A percentile compares a stretch with the other conserved stretches of the same genome.
These are phyloP conservation scores for Vidua macroura DNA, from an alignment of 2,113 vertebrate species.

Conservation along the genomic window DNA sequence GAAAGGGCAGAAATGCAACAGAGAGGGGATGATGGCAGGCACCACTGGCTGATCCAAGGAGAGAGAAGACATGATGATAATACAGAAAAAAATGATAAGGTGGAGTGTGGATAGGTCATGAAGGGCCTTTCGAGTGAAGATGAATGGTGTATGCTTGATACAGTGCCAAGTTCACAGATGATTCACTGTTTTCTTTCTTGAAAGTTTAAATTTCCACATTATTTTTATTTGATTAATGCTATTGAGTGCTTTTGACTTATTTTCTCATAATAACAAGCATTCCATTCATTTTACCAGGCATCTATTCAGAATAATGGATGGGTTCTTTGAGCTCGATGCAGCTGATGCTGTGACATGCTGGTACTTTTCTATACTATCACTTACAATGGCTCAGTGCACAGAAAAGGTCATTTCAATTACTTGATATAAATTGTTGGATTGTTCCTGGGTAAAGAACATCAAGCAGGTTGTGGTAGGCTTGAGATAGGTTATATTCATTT, in stretches of 20 bases:
- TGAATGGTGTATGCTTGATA: not conserved
- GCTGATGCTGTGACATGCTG: not conserved
- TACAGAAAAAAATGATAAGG: not conserved
- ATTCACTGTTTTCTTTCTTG: conserved; percentile 5
- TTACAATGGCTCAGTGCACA: not conserved
- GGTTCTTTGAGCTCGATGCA: not conserved
- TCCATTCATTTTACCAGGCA: conserved; percentile 1
- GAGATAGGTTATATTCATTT: not conserved
- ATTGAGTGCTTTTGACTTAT: not conserved
- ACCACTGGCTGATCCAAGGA: not conserved
- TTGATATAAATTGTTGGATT: conserved; percentile 1
- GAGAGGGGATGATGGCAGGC: not conserved
- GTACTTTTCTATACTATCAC: not conserved
- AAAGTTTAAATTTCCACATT: conserved; percentile 16
- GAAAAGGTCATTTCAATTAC: not conserved
- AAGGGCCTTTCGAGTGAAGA: conserved; percentile 6
- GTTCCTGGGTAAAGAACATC: not conserved
- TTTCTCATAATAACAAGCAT: conserved; percentile 7
- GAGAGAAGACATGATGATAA: not conserved
- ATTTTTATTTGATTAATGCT: conserved; percentile 46
- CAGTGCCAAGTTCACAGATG: conserved; percentile 18
- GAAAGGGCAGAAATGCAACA: not conserved
- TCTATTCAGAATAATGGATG: not conserved
- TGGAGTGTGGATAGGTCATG: not conserved
- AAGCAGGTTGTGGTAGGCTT: not conserved